Evolutionary conservation across 2,113 vertebrate genomes (phyloP).

Genomic region (Charina bottae): DNA sequence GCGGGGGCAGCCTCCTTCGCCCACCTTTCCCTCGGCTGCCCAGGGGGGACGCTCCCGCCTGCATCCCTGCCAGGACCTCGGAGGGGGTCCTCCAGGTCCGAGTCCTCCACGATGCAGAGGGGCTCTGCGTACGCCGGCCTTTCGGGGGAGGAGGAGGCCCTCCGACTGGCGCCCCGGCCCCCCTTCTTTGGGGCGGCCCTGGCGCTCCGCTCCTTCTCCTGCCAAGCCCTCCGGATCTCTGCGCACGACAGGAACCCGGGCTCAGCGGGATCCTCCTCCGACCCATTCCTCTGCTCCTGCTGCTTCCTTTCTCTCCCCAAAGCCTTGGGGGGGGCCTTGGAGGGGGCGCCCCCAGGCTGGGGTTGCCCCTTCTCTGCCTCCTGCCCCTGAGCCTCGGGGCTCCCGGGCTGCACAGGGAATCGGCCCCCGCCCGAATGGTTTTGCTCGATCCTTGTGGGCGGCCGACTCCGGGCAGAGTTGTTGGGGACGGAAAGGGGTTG

Average conservation of each 20-base stretch:
- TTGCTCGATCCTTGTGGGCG: not conserved
- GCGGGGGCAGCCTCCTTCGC: constrained; percentile 40
- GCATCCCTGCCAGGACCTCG: not conserved
- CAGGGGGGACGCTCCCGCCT: constrained; percentile 20
- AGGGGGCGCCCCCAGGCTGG: not conserved
- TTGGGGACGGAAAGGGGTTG: not conserved
- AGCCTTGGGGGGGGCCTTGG: too few relatives aligned
- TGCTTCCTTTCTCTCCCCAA: not conserved
- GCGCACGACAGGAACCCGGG: constrained; percentile 72
- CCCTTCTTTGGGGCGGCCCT: not conserved
- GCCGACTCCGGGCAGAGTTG: not conserved
- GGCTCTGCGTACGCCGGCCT: constrained; percentile 36
- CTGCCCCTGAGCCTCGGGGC: not conserved
- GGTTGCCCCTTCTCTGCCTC: not conserved
- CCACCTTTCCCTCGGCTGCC: not conserved
- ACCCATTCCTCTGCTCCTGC: not conserved
- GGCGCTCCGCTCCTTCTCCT: constrained; percentile 70
- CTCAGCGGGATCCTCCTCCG: not conserved
- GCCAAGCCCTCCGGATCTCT: constrained; percentile 76
- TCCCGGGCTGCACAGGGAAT: not conserved
- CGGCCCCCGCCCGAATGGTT: not conserved
- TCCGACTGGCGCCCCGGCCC: not conserved
- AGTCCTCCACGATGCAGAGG: constrained; percentile 70
- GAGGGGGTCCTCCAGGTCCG: constrained; percentile 40
- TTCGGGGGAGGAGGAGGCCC: not conserved